These are phyloP conservation scores for Ormyrus pomaceus DNA, from an alignment of 2,888 invertebrate species.

Conservation along the genomic window DNA sequence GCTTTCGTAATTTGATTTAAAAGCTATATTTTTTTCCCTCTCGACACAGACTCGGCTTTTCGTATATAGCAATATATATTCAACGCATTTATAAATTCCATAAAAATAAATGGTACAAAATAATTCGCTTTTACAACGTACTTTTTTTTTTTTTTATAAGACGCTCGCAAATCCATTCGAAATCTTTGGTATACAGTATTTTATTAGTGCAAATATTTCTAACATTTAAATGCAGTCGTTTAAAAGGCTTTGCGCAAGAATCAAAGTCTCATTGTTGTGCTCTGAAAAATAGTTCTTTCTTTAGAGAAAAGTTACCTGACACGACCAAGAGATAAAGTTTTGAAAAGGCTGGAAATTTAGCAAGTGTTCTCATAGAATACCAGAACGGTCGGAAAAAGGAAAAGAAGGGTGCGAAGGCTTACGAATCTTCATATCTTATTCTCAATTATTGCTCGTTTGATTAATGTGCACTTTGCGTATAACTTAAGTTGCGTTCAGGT, in stretches of 20 bases:
- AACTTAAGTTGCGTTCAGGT: constrained; percentile 31
- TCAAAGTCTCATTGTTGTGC: constrained; percentile 28
- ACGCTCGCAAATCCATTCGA: constrained; percentile 37
- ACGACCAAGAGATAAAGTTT: no score
- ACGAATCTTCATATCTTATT: constrained; percentile 19
- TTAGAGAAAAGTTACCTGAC: no score
- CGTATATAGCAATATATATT: constrained; percentile 14
- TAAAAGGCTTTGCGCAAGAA: constrained; percentile 45
- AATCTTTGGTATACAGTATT: background rate
- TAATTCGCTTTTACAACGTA: constrained; percentile 22
- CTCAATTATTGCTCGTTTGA: constrained; percentile 40
- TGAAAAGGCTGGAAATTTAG: background rate
- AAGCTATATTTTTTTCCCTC: background rate
- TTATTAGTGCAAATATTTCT: constrained; percentile 16
- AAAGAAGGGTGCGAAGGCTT: background rate
- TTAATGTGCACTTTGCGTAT: constrained; percentile 11
- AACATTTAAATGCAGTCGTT: constrained; percentile 36
- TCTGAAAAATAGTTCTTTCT: background rate
- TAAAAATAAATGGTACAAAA: constrained; percentile 49
- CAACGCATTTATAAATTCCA: constrained; percentile 41
- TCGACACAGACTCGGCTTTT: constrained; percentile 22
- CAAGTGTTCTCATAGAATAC: no score
- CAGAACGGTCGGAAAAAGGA: no score
- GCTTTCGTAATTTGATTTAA: background rate
- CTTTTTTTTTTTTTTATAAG: background rate